Base-by-base conservation (phyloP, 2,888 invertebrate species). In the Trichacis sp. region DNA sequence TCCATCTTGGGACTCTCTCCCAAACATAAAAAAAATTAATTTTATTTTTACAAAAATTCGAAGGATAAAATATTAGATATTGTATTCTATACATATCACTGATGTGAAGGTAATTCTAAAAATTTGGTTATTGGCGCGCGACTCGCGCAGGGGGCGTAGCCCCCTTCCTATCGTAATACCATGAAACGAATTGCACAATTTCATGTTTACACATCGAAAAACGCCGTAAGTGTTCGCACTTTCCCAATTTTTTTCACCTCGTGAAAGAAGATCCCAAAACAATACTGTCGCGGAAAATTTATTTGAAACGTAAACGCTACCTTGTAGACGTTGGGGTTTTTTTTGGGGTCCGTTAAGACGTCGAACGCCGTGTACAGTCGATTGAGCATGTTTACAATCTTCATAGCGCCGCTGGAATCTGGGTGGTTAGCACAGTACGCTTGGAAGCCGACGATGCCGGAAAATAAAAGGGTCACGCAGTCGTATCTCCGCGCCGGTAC, bases 301-400 rank as follows among this genome's bases (percentile, higher is more conserved):
- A n/a, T n/a, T 36, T 36, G 36, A 2, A 12, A 4, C 9, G 3
- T 5, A n/a, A n/a, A 40, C 24, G 5, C 12, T 84, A 96, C 97
- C 92, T 97, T 97, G 82, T 96, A 97, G 51, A 97, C 95, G 83
- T 97, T 94, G 33, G 96, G 94, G 85, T 97, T 96, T 74, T 92
- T 91, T 80, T 93, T 94, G 3, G 95, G 94, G 85, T 97, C 96
- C 8, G 97, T 95, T 40, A 97, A 88, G 38, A 93, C 95, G 85
- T 97, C 97, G 78, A 97, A 97, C 2, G 95, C 93, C 0, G 96
- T 97, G 84, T 97, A 97, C 69, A 97, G 88, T 80, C 94, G 92
- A 84, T 97, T 97, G 48, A 97, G 89, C 90, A 97, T 93, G 84
- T 93, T 90, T 6, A 97, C 97, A 69, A 97, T 97, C 87, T 96